Evolutionary conservation across 2,113 vertebrate genomes (phyloP), one percentile per base, ranked within the genome.

Genomic region (Camarhynchus parvulus): DNA sequence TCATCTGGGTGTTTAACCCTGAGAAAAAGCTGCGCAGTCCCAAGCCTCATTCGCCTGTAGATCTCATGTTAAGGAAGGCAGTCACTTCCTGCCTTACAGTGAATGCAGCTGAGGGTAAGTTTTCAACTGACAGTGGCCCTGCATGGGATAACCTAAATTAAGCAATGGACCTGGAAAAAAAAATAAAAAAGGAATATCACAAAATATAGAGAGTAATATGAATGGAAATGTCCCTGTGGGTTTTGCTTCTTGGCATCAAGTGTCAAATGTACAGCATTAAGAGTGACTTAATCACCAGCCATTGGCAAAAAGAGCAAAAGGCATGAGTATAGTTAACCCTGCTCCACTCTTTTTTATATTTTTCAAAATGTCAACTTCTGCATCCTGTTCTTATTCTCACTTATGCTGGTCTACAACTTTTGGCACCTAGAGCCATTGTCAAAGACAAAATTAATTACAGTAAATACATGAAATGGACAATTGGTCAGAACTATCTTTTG

Each of bases 181-280:
- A 39, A 1, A 49, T 39, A 46, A 44, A 62, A 49, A 16, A 28
- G 22, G 13, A 22, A 27, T 35, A 14, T 7, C 2, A 1, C 6
- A 53, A 10, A 55, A 15, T 1, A 0, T 44, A 30, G 2, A 33
- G 2, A 4, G 4, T 55, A 35, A 12, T 9, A 3, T 11, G 12
- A 72, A 47, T 5, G 3, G 20, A 87, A 61, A 59, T 11, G 2
- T 14, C 5, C 9, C 6, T 46, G 15, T 31, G 17, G 37, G 3
- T 70, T 87, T 81, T 83, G 10, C 5, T 81, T 31, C 14, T 46
- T 46, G 30, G 1, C 9, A 46, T 19, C 27, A 50, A 9, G 4
- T n/a, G 4, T 33, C 63, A 55, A 67, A 42, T 5, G 7, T 13
- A 19, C 12, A 69, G 3, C 23, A 19, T 27, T 39, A 53, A 25